Evolutionary conservation across 1,140 invertebrate species (phyloP).

Genomic region (Formica selysi): DNA sequence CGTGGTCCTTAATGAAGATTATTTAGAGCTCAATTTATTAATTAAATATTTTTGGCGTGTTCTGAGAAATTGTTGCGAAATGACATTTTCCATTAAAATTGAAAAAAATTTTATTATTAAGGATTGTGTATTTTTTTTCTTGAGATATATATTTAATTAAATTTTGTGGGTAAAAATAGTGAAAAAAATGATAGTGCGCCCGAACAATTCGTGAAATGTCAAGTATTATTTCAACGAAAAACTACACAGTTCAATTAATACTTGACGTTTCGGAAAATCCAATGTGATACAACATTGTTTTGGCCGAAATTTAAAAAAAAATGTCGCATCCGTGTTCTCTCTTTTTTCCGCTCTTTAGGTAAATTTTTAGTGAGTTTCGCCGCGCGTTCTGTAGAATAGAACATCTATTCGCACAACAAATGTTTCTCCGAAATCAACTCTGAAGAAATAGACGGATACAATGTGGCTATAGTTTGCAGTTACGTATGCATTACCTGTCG

Average conservation of each 20-base stretch:
- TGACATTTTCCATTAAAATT: background rate
- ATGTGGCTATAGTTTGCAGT: constrained; percentile 33
- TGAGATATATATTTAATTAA: constrained; percentile 7
- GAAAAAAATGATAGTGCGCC: background rate
- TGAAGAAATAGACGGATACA: background rate
- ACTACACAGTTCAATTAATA: constrained; percentile 30
- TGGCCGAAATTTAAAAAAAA: background rate
- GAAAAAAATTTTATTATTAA: background rate
- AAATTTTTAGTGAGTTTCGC: constrained; percentile 25
- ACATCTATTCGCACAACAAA: background rate
- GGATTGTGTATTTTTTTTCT: background rate
- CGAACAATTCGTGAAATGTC: background rate
- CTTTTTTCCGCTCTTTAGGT: constrained; percentile 5
- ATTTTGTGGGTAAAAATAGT: background rate
- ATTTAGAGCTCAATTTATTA: background rate
- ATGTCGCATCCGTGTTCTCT: background rate
- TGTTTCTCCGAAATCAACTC: constrained; percentile 1
- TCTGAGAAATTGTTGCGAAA: background rate
- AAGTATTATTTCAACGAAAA: background rate
- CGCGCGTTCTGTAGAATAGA: background rate
- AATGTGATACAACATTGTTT: background rate
- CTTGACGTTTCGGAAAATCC: constrained; percentile 37
- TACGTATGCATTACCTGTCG: constrained; percentile 69
- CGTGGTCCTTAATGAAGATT: background rate
- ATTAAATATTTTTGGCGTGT: background rate